Evolutionary conservation across 2,888 invertebrate species (phyloP).

Genomic region (Saturnia pavonia): DNA sequence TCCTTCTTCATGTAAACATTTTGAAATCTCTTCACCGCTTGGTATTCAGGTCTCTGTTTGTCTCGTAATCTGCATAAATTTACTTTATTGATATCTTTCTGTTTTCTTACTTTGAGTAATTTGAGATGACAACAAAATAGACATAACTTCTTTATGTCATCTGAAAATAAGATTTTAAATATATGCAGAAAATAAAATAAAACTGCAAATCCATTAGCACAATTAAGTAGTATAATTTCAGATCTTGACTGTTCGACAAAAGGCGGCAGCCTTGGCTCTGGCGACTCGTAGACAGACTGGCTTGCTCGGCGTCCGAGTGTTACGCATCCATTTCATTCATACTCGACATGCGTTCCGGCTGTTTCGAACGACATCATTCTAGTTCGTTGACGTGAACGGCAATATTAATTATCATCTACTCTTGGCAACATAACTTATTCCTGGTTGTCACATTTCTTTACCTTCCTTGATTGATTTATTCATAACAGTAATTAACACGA

Average conservation of each 20-base stretch:
- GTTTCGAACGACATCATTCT: conserved; percentile 49
- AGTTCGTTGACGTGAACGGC: conserved; percentile 56
- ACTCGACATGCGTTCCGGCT: conserved; percentile 42
- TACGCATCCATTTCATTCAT: conserved; percentile 51
- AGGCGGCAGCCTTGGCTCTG: conserved; percentile 46
- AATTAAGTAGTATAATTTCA: conserved; percentile 27
- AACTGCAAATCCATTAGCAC: conserved; percentile 21
- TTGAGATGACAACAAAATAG: background rate
- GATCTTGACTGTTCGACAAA: conserved; percentile 42
- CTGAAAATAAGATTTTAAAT: background rate
- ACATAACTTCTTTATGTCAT: background rate
- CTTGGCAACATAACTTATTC: conserved; percentile 51
- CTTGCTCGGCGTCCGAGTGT: conserved; percentile 45
- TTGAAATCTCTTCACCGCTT: background rate
- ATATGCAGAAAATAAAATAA: background rate
- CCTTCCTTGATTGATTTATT: conserved; percentile 60
- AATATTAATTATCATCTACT: conserved; percentile 63
- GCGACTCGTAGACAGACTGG: conserved; percentile 58
- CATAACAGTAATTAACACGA: conserved; percentile 27
- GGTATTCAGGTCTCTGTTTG: too few relatives aligned
- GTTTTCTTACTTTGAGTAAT: background rate
- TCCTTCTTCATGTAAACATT: background rate
- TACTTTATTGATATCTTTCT: background rate
- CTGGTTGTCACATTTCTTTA: conserved; percentile 50
- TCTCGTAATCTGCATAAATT: too few relatives aligned